A percentile compares a stretch with the other conserved stretches of the same genome.
Evolutionary conservation across 2,113 vertebrate species (phyloP).

Genomic region (Sitta europaea): DNA sequence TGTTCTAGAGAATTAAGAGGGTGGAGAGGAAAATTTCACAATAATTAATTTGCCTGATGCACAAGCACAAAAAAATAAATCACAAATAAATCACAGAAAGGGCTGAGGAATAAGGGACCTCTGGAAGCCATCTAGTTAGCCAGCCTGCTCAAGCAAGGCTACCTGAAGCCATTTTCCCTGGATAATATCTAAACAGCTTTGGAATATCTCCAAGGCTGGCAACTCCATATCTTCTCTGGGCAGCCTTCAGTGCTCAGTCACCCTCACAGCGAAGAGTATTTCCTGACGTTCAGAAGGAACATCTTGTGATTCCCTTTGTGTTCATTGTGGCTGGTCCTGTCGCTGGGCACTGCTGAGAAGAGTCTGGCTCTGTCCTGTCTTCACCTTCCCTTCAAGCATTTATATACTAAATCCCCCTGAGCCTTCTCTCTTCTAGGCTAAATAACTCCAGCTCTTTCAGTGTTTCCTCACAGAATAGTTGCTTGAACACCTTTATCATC

Average conservation of each 20-base stretch:
- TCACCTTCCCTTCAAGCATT: not conserved
- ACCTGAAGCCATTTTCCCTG: not conserved
- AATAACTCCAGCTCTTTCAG: not conserved
- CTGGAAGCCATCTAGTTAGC: not conserved
- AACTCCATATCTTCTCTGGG: not conserved
- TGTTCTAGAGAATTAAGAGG: not conserved
- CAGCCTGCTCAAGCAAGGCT: fast-evolving
- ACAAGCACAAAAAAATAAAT: not conserved
- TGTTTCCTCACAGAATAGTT: not conserved
- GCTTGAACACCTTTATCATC: not conserved
- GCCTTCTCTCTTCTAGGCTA: not conserved
- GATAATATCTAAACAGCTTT: not conserved
- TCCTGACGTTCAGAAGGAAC: not conserved
- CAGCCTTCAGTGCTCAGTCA: not conserved
- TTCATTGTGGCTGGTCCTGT: not conserved
- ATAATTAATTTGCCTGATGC: not conserved
- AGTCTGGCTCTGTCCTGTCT: not conserved
- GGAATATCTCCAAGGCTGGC: not conserved
- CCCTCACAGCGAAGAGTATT: not conserved
- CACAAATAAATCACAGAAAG: not conserved
- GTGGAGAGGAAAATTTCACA: not conserved
- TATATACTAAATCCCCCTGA: fast-evolving
- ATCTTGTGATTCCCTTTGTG: not conserved
- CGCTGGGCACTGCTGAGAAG: not conserved
- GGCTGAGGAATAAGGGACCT: not conserved